These are phyloP conservation scores for Neoitamus cyanurus DNA, from an alignment of 2,888 invertebrate genomes.

Conservation along the genomic window DNA sequence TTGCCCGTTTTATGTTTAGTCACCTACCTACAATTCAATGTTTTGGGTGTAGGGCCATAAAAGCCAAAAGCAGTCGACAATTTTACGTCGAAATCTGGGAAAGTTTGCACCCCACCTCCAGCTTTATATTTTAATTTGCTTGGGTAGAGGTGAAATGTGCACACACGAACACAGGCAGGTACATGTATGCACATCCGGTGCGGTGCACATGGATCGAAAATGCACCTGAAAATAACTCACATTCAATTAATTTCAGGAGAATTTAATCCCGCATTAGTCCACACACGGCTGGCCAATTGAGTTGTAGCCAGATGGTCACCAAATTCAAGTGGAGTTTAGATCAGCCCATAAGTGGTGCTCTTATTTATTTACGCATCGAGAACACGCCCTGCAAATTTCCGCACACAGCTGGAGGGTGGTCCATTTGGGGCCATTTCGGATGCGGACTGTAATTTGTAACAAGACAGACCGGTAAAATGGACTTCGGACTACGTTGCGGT, in stretches of 20 bases:
- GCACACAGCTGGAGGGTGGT: neutral
- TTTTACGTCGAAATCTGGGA: too few species aligned
- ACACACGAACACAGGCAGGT: too few species aligned
- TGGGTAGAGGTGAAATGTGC: too few species aligned
- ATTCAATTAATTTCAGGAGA: neutral
- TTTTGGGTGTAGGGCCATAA: too few species aligned
- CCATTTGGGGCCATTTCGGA: neutral
- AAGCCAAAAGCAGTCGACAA: too few species aligned
- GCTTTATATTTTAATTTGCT: too few species aligned
- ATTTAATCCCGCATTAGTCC: neutral
- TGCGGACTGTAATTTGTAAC: neutral
- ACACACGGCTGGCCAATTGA: neutral
- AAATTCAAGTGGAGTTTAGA: neutral
- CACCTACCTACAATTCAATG: too few species aligned
- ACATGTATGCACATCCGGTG: too few species aligned
- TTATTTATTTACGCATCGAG: neutral
- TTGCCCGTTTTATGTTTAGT: too few species aligned
- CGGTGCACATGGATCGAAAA: neutral
- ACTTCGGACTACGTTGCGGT: neutral
- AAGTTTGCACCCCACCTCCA: too few species aligned
- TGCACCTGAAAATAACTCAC: neutral
- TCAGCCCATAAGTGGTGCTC: neutral
- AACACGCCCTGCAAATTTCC: neutral
- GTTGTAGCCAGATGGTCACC: neutral
- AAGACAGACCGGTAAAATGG: neutral